Evolutionary conservation across 2,113 vertebrate species (phyloP).

Genomic region (Chloebia gouldiae): DNA sequence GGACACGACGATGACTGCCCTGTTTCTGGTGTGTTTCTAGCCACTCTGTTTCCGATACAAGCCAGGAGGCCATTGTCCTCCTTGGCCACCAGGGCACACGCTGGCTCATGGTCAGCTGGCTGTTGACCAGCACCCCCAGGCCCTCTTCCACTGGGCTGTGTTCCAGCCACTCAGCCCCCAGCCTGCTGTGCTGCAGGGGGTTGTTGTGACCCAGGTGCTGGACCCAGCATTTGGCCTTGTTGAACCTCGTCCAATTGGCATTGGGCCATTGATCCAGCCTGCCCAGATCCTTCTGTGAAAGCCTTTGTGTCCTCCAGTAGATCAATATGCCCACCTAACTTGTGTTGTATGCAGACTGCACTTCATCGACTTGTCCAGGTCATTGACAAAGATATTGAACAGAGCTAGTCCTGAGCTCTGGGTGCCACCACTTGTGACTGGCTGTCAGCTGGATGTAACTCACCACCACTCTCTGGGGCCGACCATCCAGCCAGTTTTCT

Average conservation of each 20-base stretch:
- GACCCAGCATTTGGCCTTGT: background rate
- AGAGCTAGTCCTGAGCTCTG: background rate
- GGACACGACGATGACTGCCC: background rate
- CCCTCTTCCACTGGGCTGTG: rapidly evolving
- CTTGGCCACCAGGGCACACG: background rate
- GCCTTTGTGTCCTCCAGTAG: background rate
- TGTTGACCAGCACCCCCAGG: background rate
- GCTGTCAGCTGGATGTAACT: background rate
- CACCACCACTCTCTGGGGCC: background rate
- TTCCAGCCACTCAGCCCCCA: background rate
- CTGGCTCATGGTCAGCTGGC: background rate
- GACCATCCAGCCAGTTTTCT: background rate
- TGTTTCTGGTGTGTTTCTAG: background rate
- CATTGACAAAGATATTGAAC: background rate
- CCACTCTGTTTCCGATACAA: background rate
- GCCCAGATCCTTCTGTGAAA: background rate
- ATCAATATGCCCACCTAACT: rapidly evolving
- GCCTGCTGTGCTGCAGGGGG: background rate
- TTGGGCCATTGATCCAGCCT: background rate
- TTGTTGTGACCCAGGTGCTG: background rate
- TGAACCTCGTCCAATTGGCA: background rate
- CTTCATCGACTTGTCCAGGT: background rate
- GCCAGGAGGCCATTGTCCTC: background rate
- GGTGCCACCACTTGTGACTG: background rate
- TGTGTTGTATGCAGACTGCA: background rate